These are phyloP conservation scores for Notothenia rossii DNA, from an alignment of 2,113 vertebrate species.

Conservation along the genomic window DNA sequence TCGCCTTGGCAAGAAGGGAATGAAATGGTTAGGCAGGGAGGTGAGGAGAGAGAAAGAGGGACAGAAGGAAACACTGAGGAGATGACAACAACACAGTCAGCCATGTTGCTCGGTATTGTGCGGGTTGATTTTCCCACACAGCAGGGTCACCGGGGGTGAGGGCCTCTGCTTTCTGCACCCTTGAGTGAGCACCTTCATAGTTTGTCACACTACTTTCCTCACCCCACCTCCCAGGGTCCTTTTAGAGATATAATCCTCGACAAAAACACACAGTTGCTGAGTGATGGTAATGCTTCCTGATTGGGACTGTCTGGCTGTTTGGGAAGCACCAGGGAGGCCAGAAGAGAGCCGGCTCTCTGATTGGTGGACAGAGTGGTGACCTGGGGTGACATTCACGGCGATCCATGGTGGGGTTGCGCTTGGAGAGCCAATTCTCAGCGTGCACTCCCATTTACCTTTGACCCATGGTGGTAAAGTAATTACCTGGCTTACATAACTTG, in stretches of 20 bases:
- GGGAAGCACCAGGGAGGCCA: conserved; percentile 39
- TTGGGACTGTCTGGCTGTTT: conserved; percentile 69
- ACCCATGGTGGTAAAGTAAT: conserved; percentile 73
- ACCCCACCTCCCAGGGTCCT: conserved; percentile 39
- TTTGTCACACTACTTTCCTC: conserved; percentile 67
- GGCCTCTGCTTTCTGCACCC: conserved; percentile 75
- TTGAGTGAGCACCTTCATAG: conserved; percentile 78
- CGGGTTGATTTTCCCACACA: conserved; percentile 76
- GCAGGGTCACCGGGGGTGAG: conserved; percentile 71
- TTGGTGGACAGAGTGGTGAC: conserved; percentile 61
- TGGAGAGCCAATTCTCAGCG: conserved; percentile 53
- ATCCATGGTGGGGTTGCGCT: conserved; percentile 42
- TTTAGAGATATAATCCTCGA: conserved; percentile 80
- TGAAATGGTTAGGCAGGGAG: conserved; percentile 48
- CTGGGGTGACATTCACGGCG: conserved; percentile 53
- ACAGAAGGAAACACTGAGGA: conserved; percentile 15
- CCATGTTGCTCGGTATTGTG: conserved; percentile 59
- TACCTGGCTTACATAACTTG: conserved; percentile 78
- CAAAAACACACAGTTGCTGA: conserved; percentile 79
- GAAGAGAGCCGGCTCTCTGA: conserved; percentile 42
- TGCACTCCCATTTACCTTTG: conserved; percentile 68
- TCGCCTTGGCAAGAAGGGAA: conserved; percentile 46
- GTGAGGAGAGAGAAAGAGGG: conserved; percentile 12
- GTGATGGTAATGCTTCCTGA: conserved; percentile 75
- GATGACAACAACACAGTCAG: conserved; percentile 57